Base-by-base conservation (phyloP, 2,113 vertebrate species). In the Antigone vipio region DNA sequence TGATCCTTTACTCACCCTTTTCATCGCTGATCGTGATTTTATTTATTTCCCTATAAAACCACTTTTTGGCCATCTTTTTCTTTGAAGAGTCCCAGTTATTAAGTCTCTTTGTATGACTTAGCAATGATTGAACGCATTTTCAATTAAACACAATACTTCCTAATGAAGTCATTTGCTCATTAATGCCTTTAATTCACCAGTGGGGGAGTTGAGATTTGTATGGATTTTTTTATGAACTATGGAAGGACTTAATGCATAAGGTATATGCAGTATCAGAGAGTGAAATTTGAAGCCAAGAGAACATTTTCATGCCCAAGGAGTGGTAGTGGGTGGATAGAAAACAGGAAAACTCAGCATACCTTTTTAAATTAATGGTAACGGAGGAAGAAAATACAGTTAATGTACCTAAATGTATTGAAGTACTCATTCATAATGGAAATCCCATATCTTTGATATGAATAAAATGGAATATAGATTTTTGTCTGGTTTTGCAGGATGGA, bases 121-220 rank as follows among this genome's bases (percentile, higher is more conserved):
- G 64, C 78, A 64, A 21, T 34, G 88, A 91, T 15, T 81, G 69
- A 78, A 77, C 72, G 29, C n/a, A 29, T 92, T 93, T 89, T 49
- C 52, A 75, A 9, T 92, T 90, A 91, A 94, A 75, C 64, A 92
- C 85, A 92, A 91, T 91, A 35, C 67, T 81, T 93, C 12, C 76
- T 93, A 93, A 93, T 84, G 64, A 94, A 95, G 19, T 67, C 7
- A 30, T 94, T 86, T 90, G 68, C 60, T 90, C 64, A 49, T 93
- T 91, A 85, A 59, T 91, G 20, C 32, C n/a, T 91, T 50, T 47
- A 75, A 58, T 94, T 81, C 66, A 56, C 44, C 34, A 60, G 19
- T 40, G 68, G 53, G 11, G 19, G 66, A 92, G 23, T 3, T 63
- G 69, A 89, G 47, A n/a, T 71, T 58, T 89, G 40, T 53, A 68